phyloP scores from a whole-genome alignment of 2,113 vertebrate genomes.

The Sus scrofa region T2T-Sscrofa CM000824.6:25078001-25078500 shows the following conservation, averaged over 20 bases:
- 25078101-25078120: neutral
- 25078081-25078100: neutral
- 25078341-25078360: neutral
- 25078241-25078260: neutral
- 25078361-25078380: too few relatives aligned
- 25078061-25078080: neutral
- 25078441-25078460: too few relatives aligned
- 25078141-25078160: neutral
- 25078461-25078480: too few relatives aligned
- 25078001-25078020: neutral
- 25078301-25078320: neutral
- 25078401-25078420: too few relatives aligned
- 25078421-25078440: too few relatives aligned
- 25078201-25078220: neutral
- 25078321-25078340: neutral
- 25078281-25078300: neutral
- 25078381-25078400: too few relatives aligned
- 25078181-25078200: neutral
- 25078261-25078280: conserved; percentile 18
- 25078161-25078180: neutral
- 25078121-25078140: neutral
- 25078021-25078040: neutral
- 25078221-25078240: neutral
- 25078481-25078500: too few relatives aligned
- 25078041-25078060: neutral